A percentile compares a stretch with the other conserved stretches of the same genome.
Evolutionary conservation across 2,888 invertebrate species (phyloP).

Genomic region (Leptinotarsa juncta): DNA sequence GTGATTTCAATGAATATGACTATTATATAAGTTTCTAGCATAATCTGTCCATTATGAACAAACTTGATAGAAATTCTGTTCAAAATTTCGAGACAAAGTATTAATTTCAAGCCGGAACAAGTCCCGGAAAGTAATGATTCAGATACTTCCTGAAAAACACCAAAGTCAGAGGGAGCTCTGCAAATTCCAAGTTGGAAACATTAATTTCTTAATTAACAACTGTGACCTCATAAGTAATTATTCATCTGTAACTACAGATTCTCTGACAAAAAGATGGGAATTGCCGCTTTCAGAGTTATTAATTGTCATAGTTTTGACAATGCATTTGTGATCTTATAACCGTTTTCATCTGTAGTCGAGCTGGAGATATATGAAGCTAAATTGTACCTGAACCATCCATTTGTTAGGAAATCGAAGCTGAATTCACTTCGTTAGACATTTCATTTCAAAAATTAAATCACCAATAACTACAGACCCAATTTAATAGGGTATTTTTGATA

Average conservation of each 20-base stretch:
- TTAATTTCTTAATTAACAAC: slow-evolving; percentile 66
- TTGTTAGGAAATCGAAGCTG: not conserved
- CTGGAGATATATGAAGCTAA: slow-evolving; percentile 22
- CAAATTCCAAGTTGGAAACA: slow-evolving; percentile 59
- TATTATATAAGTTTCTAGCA: no score
- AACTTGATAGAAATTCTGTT: not conserved
- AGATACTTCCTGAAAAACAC: slow-evolving; percentile 45
- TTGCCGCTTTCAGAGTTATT: slow-evolving; percentile 58
- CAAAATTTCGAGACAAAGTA: slow-evolving; percentile 9
- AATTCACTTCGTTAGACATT: not conserved
- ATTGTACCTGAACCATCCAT: slow-evolving; percentile 20
- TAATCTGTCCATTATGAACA: not conserved
- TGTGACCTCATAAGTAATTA: slow-evolving; percentile 64
- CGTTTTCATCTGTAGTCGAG: slow-evolving; percentile 25
- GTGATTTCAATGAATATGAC: no score
- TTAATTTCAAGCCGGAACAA: slow-evolving; percentile 32
- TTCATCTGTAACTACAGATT: slow-evolving; percentile 61
- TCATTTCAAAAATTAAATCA: not conserved
- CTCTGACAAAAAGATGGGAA: slow-evolving; percentile 52
- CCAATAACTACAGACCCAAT: not conserved
- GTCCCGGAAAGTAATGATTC: slow-evolving; percentile 30
- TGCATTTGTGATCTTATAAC: slow-evolving; percentile 54
- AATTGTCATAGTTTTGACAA: slow-evolving; percentile 64
- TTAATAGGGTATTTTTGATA: no score
- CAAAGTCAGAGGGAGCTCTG: slow-evolving; percentile 55